Conservation (phyloP, 2,888 invertebrate species). For the Lysandra coridon region DNA sequence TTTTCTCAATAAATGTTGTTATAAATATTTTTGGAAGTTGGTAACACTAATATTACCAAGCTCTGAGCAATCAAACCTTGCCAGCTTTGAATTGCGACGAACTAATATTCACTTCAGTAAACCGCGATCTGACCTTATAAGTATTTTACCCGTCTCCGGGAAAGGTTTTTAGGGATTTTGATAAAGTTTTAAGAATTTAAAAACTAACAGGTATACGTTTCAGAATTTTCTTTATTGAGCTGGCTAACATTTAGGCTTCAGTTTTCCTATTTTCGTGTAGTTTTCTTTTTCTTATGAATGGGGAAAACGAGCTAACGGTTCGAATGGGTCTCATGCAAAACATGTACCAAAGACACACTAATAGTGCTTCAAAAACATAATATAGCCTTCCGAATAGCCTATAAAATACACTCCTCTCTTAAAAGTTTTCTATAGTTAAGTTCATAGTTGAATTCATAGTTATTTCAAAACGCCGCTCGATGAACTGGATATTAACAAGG, state of each 20-base stretch:
- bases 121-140: background rate
- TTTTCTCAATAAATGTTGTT: too few relatives aligned
- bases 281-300: background rate
- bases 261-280: too few relatives aligned
- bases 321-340: too few relatives aligned
- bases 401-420: background rate
- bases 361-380: background rate
- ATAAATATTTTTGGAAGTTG: too few relatives aligned
- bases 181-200: too few relatives aligned
- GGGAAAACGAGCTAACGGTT: background rate
- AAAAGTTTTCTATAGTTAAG: background rate
- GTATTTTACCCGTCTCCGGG: too few relatives aligned
- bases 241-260: too few relatives aligned
- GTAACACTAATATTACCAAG: too few relatives aligned
- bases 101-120: background rate
- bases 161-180: too few relatives aligned
- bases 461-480: background rate
- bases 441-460: background rate
- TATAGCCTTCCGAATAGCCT: background rate
- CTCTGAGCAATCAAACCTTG: slow-evolving; percentile 2
- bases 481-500: background rate
- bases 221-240: too few relatives aligned
- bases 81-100: background rate
- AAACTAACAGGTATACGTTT: too few relatives aligned
- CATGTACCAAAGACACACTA: too few relatives aligned